Evolutionary conservation across 2,888 invertebrate species (phyloP).

Genomic region (Lysandra bellargus): DNA sequence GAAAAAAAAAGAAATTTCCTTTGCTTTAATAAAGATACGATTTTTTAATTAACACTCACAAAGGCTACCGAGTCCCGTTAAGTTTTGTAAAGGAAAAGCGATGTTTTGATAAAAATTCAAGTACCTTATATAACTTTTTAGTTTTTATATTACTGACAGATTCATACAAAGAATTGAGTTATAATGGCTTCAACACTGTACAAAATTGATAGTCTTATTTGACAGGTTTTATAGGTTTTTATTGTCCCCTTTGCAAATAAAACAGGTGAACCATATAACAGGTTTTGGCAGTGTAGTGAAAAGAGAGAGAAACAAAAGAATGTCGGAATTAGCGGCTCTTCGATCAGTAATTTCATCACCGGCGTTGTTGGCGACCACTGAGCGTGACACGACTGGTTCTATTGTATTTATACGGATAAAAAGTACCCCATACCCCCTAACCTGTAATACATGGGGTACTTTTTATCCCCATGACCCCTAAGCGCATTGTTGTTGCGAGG

Average conservation of each 20-base stretch:
- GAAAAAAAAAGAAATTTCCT: neutral
- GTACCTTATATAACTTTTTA: neutral
- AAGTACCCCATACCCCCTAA: slow-evolving; percentile 29
- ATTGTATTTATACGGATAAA: slow-evolving; percentile 60
- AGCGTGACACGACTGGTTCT: slow-evolving; percentile 63
- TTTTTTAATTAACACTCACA: neutral
- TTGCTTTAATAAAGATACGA: neutral
- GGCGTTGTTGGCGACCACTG: slow-evolving; percentile 59
- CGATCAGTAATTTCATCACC: slow-evolving; percentile 61
- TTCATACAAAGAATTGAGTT: neutral
- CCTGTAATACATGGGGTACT: neutral
- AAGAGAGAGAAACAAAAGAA: neutral
- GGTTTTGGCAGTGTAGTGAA: slow-evolving; percentile 8
- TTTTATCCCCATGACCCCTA: neutral
- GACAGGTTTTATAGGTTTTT: too few species aligned
- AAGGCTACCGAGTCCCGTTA: neutral
- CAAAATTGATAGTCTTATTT: too few species aligned
- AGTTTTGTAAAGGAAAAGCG: neutral
- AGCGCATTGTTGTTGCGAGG: slow-evolving; percentile 39
- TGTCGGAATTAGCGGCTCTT: slow-evolving; percentile 36
- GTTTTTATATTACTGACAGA: neutral
- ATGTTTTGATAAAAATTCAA: neutral
- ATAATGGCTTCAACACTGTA: too few species aligned
- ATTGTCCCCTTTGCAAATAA: neutral
- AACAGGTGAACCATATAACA: neutral